Evolutionary conservation across 2,888 invertebrate genomes (phyloP), one percentile per base, ranked within the genome.

Genomic region (Watsonalla binaria): DNA sequence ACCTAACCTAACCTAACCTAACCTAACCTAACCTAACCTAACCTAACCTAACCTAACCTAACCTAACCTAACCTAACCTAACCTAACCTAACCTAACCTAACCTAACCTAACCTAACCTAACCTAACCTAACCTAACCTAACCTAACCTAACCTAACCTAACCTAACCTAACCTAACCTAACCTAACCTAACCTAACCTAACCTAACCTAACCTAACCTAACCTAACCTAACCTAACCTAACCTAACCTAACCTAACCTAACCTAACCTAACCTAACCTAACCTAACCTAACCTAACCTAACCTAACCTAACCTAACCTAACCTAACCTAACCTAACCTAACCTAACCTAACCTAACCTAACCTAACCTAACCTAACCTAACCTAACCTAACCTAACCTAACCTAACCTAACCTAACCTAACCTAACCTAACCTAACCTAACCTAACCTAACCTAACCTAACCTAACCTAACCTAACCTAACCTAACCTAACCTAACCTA

Each of bases 201-300:
- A 53, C 49, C 49, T 52, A 52, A 52, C 52, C 52, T 52, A 52
- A 24, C 24, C 24, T 24, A 24, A 47, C 47, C 51, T 46, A 50
- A 54, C 55, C 55, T 50, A 53, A 53, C 48, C 51, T 51, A 54
- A 54, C 53, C 49, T 54, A 54, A 51, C 52, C 54, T 54, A 54
- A 57, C 54, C 52, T 54, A 52, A 57, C 52, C 52, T 54, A 55
- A 55, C 51, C 52, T 55, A 55, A 55, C 95, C 95, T 54, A 56
- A 54, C 53, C 51, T 0, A 55, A 60, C 56, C 57, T 56, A 60
- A 60, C 57, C 54, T 57, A 52, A 54, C 52, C 54, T 51, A 54
- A 54, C 54, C 60, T 54, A 51, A 51, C 54, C 54, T 54, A 51
- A 54, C 51, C 54, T 51, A 54, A 54, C 54, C 54, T 54, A 54